These are phyloP conservation scores for Mesocricetus auratus DNA, from an alignment of 2,113 vertebrate species.

Conservation along the genomic window DNA sequence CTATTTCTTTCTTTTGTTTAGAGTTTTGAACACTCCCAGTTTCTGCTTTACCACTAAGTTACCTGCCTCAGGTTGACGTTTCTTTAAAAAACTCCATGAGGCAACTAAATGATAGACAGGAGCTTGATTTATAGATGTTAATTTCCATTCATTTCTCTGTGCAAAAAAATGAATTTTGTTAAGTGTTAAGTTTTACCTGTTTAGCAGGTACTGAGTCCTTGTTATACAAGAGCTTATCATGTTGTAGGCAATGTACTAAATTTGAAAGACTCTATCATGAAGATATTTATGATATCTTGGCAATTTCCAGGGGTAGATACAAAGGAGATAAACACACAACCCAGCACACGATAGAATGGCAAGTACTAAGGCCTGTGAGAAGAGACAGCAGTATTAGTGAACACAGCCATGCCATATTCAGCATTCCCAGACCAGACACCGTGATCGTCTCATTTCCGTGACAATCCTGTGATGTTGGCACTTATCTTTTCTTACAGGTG, in stretches of 20 bases:
- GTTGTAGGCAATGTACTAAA: background rate
- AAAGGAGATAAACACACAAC: background rate
- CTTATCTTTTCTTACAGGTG: background rate
- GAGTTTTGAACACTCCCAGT: background rate
- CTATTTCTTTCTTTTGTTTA: too few species aligned
- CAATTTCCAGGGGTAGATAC: background rate
- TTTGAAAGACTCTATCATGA: background rate
- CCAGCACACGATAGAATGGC: background rate
- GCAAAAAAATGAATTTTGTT: background rate
- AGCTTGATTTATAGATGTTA: background rate
- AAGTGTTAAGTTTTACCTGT: background rate
- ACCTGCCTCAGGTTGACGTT: background rate
- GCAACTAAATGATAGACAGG: background rate
- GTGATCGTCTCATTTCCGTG: background rate
- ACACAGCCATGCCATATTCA: background rate
- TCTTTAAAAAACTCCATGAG: background rate
- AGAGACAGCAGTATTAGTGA: background rate
- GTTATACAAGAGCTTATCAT: background rate
- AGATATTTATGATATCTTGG: background rate
- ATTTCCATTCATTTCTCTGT: background rate
- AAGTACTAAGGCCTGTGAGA: background rate
- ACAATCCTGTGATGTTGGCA: background rate
- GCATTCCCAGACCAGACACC: background rate
- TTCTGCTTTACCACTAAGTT: background rate
- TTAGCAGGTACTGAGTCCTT: background rate